Evolutionary conservation across 2,113 vertebrate genomes (phyloP).

Genomic region (Mormyrus iriodes): DNA sequence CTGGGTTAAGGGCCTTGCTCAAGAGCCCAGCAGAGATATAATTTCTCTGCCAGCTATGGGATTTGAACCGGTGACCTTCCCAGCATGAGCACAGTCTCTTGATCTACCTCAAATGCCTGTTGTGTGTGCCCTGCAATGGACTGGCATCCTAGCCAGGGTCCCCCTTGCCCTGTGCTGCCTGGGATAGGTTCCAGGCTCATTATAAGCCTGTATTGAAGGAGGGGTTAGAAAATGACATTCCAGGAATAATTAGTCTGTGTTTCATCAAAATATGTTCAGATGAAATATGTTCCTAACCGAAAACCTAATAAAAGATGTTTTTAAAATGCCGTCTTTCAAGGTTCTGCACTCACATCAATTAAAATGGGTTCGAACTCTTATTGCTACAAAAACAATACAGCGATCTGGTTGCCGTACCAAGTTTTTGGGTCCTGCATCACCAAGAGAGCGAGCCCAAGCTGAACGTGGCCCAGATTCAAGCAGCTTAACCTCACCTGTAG

Average conservation of each 20-base stretch:
- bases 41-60: background rate
- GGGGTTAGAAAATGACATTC: background rate
- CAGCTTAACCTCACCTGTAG: slow-evolving; percentile 18
- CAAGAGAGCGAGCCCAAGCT: background rate
- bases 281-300: background rate
- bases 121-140: background rate
- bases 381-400: background rate
- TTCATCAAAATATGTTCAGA: background rate
- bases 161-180: background rate
- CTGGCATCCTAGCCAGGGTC: background rate
- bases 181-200: background rate
- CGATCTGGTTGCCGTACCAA: background rate
- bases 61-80: background rate
- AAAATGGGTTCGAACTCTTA: background rate
- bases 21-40: background rate
- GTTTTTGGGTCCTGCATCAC: background rate
- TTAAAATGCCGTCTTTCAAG: background rate
- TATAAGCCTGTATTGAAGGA: background rate
- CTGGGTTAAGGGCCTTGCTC: background rate
- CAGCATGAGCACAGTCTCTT: background rate
- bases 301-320: background rate
- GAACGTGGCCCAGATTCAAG: background rate
- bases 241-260: background rate
- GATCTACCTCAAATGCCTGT: background rate
- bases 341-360: background rate